Evolutionary conservation across 2,113 vertebrate species (phyloP), one percentile per base, ranked within the genome.

Genomic region (Notiomystis cincta): DNA sequence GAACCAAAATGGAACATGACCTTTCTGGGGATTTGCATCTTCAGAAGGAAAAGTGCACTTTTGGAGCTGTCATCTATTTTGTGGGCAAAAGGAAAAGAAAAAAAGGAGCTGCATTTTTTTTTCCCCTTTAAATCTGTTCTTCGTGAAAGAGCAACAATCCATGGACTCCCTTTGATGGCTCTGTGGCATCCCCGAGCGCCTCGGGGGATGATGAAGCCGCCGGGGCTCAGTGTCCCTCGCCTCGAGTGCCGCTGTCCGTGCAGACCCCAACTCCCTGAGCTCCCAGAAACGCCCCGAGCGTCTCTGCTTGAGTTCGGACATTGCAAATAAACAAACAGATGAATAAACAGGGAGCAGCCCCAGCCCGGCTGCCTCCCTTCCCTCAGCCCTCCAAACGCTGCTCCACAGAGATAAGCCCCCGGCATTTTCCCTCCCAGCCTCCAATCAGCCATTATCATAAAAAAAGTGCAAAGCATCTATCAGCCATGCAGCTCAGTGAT

Each of bases 401-500:
- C 97, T 98, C 96, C 78, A 27, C 96, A 78, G 98, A 99, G 99
- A 99, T 99, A 99, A 99, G 99, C 98, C 92, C 56, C 87, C 97
- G 98, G 98, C 98, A 98, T 99, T 99, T 99, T 98, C 98, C 96
- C 97, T 97, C 96, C 94, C 96, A 73, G 97, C 95, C 93, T 90
- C 96, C 98, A 97, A 98, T 98, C 98, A 97, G 93, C 92, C 97
- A 98, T 99, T 99, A 99, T 99, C 99, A 99, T 99, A 98, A 98
- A 98, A 98, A 98, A 99, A 99, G 98, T 98, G 98, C 98, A 95
- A 96, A 96, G 97, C 98, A 98, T 98, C 98, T 98, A 97, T 98
- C 98, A 98, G 97, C 95, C 96, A 45, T 71, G 95, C 97, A 97
- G 98, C 98, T 97, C 96, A 57, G 97, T 98, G 98, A 98, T 99